Conservation (phyloP, 2,888 invertebrate species). For the Cantharis rufa region DNA sequence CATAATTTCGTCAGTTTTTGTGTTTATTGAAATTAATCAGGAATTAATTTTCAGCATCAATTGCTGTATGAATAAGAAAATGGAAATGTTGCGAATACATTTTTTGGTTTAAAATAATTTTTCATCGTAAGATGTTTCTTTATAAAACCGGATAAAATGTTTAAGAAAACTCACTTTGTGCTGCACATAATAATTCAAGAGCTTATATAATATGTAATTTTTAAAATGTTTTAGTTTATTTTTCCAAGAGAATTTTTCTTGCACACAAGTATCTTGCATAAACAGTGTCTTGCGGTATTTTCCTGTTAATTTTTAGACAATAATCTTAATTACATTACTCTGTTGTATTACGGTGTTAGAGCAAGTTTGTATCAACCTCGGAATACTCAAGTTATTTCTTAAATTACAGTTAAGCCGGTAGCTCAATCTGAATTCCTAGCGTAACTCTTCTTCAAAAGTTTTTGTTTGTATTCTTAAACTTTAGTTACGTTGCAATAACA, state of each 20-base stretch:
- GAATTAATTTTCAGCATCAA: neutral
- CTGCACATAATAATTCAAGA: neutral
- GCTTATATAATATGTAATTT: neutral
- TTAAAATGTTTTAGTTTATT: neutral
- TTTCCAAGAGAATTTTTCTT: neutral
- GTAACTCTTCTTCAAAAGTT: conserved; percentile 32
- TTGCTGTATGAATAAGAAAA: neutral
- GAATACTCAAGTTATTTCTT: neutral
- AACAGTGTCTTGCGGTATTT: neutral
- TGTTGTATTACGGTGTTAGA: neutral
- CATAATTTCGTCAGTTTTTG: neutral
- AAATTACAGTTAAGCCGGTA: conserved; percentile 6
- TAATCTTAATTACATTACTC: neutral
- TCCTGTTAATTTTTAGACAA: neutral
- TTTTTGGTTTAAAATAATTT: neutral
- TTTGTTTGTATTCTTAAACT: conserved; percentile 34
- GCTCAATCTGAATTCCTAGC: conserved; percentile 36
- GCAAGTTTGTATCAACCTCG: neutral
- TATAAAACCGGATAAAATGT: neutral
- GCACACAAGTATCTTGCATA: neutral
- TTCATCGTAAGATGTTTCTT: neutral
- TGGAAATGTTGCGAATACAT: neutral
- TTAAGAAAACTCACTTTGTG: neutral
- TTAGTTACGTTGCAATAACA: conserved; percentile 30
- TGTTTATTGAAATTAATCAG: neutral